phyloP scores from a whole-genome alignment of 2,797 vertebrate species.

The Tympanoctomys barrerae region DNA sequence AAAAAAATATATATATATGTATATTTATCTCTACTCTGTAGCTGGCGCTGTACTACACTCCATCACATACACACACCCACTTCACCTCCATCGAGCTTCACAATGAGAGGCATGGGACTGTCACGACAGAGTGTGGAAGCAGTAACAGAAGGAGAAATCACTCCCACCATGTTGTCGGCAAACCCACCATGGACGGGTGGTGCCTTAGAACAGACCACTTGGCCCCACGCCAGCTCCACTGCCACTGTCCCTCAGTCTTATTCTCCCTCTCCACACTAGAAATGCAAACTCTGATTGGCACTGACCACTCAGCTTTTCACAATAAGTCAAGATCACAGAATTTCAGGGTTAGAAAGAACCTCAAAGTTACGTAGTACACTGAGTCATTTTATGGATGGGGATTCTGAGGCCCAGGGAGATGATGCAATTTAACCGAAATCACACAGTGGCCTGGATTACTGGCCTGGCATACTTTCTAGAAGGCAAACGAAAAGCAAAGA shows the following conservation, averaged over 20 bases:
- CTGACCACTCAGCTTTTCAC: neutral
- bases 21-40: neutral
- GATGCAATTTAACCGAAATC: neutral
- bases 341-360: neutral
- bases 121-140: neutral
- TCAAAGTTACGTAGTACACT: neutral
- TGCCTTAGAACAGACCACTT: neutral
- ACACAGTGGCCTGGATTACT: neutral
- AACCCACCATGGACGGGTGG: rapidly evolving
- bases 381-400: neutral
- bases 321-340: neutral
- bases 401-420: neutral
- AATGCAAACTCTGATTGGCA: neutral
- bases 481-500: neutral
- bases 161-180: neutral
- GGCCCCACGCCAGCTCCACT: too few relatives aligned
- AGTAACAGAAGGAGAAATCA: neutral
- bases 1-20: too few relatives aligned
- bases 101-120: neutral
- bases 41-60: neutral
- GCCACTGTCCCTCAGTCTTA: neutral
- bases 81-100: neutral
- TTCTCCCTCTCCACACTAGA: too few relatives aligned
- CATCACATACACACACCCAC: neutral
- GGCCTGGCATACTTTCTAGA: neutral